Evolutionary conservation across 1,140 invertebrate species (phyloP), one percentile per base, ranked within the genome.

Genomic region (Caenorhabditis inopinata): DNA sequence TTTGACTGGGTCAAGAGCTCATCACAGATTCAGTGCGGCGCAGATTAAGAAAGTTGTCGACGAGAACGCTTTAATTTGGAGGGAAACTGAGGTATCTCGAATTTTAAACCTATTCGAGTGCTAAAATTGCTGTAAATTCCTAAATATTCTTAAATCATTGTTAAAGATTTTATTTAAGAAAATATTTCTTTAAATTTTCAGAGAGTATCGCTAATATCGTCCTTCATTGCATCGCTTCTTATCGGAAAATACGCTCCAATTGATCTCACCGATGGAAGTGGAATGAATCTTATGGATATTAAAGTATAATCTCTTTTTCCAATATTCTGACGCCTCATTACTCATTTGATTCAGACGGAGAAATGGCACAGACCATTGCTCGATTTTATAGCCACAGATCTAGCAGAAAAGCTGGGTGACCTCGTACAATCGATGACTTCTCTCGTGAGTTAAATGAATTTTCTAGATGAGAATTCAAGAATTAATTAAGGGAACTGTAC

Each of bases 161-260:
- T n/a, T n/a, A n/a, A n/a, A n/a, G n/a, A n/a, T n/a, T n/a, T n/a
- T n/a, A n/a, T n/a, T n/a, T n/a, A n/a, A n/a, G n/a, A n/a, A n/a
- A n/a, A n/a, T n/a, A n/a, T 76, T 81, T 58, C 74, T 77, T 27
- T 38, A 21, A 75, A 84, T 76, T 85, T 91, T 85, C 89, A 94
- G 91, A 91, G 94, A 87, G 96, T 98, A 83, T 96, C 95, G 0
- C 89, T 98, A 12, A 92, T 98, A 0, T 97, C 95, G 87, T 97
- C 94, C 85, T 98, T 97, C 89, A 91, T 93, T 0, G 94, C 93
- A 74, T 94, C 94, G 0, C 87, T 98, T 21, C 94, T 98, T 84
- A 87, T 96, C n/a, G 95, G 96, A 0, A 90, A 92, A 85, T 94
- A 95, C 85, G 95, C 95, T 0, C 92, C 94, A 0, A 96, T 98